Base-by-base conservation (phyloP, 2,888 invertebrate species). In the Monoplex corrugatus region DNA sequence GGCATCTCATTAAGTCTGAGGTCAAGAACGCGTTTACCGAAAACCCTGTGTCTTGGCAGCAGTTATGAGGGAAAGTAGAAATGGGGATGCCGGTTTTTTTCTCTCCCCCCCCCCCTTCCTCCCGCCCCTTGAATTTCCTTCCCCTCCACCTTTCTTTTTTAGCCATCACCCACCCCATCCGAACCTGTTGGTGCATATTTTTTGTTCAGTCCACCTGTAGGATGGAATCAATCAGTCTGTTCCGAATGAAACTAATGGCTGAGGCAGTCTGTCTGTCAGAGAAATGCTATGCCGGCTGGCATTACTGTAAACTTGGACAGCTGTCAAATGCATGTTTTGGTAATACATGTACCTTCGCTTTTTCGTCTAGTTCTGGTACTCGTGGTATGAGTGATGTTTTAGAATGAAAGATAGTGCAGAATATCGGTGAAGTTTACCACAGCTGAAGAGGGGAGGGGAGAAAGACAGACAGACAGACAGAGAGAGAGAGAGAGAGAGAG, bases 151-250 rank as follows among this genome's bases (percentile, higher is more conserved):
- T 68, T 28, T 68, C 28, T 38, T 57, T 57, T 57, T 75, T 3
- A n/a, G n/a, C n/a, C n/a, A n/a, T n/a, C n/a, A n/a, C n/a, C n/a
- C n/a, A n/a, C n/a, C n/a, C n/a, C n/a, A n/a, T n/a, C n/a, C n/a
- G n/a, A n/a, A n/a, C n/a, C n/a, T n/a, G n/a, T n/a, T n/a, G n/a
- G 2, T 1, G 75, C 28, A 57, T 75, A 38, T 75, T 75, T 38
- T 75, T n/a, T n/a, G 75, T 32, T 68, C 1, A n/a, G 28, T 68
- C 75, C 75, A 75, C 75, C 75, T 75, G 75, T 75, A 75, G 38
- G 75, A 75, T 75, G 38, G 38, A 75, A 75, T 75, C 75, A 75
- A 38, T 28, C 38, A 38, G 13, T 75, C 28, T 35, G 38, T 38
- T 19, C 38, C 19, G 35, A 38, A 38, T 2, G 75, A 35, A 35